Conservation (phyloP, 2,113 vertebrate species). For the Pseudopodoces humilis region DNA sequence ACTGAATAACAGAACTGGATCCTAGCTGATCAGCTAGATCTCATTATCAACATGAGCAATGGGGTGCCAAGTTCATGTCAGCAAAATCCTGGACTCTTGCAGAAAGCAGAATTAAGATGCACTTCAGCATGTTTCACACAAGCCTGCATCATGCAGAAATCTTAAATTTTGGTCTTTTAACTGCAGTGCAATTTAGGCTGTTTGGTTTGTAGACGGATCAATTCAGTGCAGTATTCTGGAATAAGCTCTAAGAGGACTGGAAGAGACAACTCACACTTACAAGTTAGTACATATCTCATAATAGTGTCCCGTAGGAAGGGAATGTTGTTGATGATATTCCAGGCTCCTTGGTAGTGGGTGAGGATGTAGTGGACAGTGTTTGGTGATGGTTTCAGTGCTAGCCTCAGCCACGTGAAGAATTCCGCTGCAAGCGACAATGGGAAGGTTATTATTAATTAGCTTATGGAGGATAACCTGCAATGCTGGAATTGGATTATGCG, state of each 20-base stretch:
- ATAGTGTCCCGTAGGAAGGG: slow-evolving; percentile 85
- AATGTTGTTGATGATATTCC: slow-evolving; percentile 93
- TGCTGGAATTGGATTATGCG: accelerated
- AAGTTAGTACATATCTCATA: slow-evolving; percentile 93
- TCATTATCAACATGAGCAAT: neutral
- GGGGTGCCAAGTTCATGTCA: neutral
- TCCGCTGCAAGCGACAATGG: slow-evolving; percentile 77
- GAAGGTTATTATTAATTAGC: neutral
- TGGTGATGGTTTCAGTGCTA: slow-evolving; percentile 85
- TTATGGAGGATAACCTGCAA: neutral
- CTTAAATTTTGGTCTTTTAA: neutral
- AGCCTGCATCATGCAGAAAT: neutral
- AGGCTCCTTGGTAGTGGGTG: slow-evolving; percentile 90
- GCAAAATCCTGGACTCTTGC: neutral
- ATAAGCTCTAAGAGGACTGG: neutral
- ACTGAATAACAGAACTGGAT: neutral
- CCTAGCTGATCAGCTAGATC: neutral
- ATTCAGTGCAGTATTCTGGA: neutral
- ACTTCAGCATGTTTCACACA: neutral
- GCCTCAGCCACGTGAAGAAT: slow-evolving; percentile 85
- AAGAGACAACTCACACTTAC: slow-evolving; percentile 77
- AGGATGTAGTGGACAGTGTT: slow-evolving; percentile 93
- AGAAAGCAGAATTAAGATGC: neutral
- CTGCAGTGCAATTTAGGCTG: neutral
- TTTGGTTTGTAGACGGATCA: neutral